Evolutionary conservation across 1,140 invertebrate genomes (phyloP).

Genomic region (Drosophila takahashii): DNA sequence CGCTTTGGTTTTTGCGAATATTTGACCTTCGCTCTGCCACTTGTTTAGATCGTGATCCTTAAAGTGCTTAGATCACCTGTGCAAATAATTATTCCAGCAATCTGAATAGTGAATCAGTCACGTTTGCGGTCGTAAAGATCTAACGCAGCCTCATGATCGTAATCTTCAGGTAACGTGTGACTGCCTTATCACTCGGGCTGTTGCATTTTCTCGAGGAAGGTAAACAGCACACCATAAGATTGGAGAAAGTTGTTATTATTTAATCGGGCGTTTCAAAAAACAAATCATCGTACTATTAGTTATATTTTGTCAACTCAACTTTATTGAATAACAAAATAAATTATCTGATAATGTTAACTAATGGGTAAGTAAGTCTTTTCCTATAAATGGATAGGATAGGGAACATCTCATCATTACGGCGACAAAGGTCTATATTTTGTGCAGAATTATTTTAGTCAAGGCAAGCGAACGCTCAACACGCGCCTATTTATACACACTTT

Average conservation of each 20-base stretch:
- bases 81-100: constrained; percentile 1
- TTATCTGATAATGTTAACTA: no score
- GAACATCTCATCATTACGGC: no score
- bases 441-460: background rate
- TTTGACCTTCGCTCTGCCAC: background rate
- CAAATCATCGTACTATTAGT: background rate
- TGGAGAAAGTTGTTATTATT: background rate
- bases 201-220: background rate
- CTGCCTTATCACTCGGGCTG: constrained; percentile 6
- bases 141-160: no score
- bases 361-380: no score
- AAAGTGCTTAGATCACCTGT: constrained; percentile 38
- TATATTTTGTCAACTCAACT: no score
- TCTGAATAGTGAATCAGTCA: constrained; percentile 20
- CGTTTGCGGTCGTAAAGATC: constrained; percentile 25
- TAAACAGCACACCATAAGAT: background rate
- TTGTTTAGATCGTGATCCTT: constrained; percentile 1
- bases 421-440: no score
- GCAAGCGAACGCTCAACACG: background rate
- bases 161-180: constrained; percentile 21
- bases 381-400: no score
- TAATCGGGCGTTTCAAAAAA: background rate
- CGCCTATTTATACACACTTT: constrained; percentile 11
- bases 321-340: no score
- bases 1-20: background rate